Evolutionary conservation across 2,888 invertebrate species (phyloP).

Genomic region (Ectemnius continuus): DNA sequence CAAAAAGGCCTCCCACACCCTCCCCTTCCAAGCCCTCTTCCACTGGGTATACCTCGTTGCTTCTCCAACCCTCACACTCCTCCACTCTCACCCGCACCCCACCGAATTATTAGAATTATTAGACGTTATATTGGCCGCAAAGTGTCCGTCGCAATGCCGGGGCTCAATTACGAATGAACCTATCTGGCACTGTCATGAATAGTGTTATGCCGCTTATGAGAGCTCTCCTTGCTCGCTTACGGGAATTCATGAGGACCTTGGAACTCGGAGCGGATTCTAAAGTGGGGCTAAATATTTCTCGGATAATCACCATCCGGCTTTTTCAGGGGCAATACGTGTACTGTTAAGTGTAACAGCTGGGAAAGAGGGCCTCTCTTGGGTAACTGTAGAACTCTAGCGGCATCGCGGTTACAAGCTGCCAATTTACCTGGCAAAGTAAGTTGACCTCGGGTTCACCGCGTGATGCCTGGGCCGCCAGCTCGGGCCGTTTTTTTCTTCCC

Average conservation of each 20-base stretch:
- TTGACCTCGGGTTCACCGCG: slow-evolving; percentile 43
- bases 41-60: slow-evolving; percentile 24
- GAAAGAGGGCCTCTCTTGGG: no score
- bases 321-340: no score
- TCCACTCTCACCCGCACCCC: slow-evolving; percentile 50
- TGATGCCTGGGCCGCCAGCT: background rate
- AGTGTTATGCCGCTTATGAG: slow-evolving; percentile 34
- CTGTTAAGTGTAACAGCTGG: no score
- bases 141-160: slow-evolving; percentile 70
- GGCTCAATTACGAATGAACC: slow-evolving; percentile 74
- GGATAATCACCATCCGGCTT: no score
- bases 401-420: slow-evolving; percentile 23
- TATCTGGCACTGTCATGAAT: slow-evolving; percentile 52
- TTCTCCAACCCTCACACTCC: slow-evolving; percentile 27
- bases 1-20: slow-evolving; percentile 68
- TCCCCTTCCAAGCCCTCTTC: slow-evolving; percentile 32
- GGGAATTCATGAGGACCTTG: background rate
- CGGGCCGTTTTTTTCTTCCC: background rate
- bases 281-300: no score
- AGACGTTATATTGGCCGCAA: slow-evolving; percentile 76
- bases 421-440: slow-evolving; percentile 49
- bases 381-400: no score
- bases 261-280: no score
- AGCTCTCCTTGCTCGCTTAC: background rate
- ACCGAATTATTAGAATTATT: slow-evolving; percentile 76